Evolutionary conservation across 2,888 invertebrate genomes (phyloP), one percentile per base, ranked within the genome.

Genomic region (Coelinius sp.): DNA sequence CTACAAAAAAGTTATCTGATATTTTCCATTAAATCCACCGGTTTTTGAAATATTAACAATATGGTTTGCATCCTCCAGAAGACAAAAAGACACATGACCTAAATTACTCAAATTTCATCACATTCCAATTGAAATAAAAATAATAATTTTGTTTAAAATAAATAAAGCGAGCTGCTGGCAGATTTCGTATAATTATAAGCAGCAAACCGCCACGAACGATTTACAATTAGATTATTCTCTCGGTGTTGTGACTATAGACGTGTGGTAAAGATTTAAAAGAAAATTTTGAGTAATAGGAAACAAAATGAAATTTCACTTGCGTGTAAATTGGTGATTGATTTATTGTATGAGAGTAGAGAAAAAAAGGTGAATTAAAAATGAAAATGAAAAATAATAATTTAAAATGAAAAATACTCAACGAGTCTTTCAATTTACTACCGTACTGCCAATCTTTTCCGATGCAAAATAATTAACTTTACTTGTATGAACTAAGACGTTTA

Each of bases 361-460:
- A 41, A 35, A 12, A n/a, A 41, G 1, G n/a, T 69, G 44, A 46
- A 44, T 31, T 49, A 41, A 62, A 46, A 62, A 73, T 53, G 20
- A 53, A 71, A 17, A 53, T 49, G 6, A 22, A 68, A 14, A 53
- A 53, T 31, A 24, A 14, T 46, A 24, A 64, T 38, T 70, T 52
- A 24, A 68, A 27, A 49, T 35, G 63, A 52, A 63, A 52, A 72
- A 24, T 35, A 69, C 70, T 63, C 71, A 78, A 80, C 71, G 75
- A 83, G 82, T 83, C 84, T 83, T 84, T 85, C 83, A 82, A 80
- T 81, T 84, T 79, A 84, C 82, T 83, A 84, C 78, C 79, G 79
- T 84, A 83, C 84, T 85, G 84, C 83, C 85, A 83, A 82, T 75
- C 68, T 81, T 82, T 81, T 83, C 79, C 77, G 78, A 83, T 77